A percentile compares a stretch with the other conserved stretches of the same genome.
Evolutionary conservation across 2,888 invertebrate genomes (phyloP).

Genomic region (Brenthis hecate): DNA sequence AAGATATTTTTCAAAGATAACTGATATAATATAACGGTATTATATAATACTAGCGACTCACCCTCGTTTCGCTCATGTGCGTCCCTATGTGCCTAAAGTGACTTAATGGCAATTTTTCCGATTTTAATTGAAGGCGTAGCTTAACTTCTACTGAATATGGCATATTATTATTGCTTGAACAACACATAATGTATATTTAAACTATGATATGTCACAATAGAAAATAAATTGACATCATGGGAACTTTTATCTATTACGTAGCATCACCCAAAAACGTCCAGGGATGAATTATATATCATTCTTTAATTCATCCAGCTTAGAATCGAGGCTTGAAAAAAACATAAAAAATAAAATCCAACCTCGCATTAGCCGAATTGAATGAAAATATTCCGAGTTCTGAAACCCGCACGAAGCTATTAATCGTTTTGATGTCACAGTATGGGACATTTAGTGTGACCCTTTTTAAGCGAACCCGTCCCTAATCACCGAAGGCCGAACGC

Average conservation of each 20-base stretch:
- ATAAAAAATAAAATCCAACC: constrained; percentile 60
- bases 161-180: too few species aligned
- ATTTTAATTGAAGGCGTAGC: too few species aligned
- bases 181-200: too few species aligned
- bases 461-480: constrained; percentile 74
- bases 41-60: too few species aligned
- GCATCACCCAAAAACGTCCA: constrained; percentile 22
- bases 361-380: constrained; percentile 69
- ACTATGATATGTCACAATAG: too few species aligned
- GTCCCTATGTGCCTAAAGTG: too few species aligned
- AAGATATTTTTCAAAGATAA: too few species aligned
- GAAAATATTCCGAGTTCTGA: constrained; percentile 71
- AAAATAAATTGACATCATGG: neutral
- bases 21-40: too few species aligned
- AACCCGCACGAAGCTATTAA: constrained; percentile 73
- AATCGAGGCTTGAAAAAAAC: constrained; percentile 51
- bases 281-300: constrained; percentile 38
- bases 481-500: constrained; percentile 67
- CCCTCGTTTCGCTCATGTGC: too few species aligned
- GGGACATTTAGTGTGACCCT: constrained; percentile 81
- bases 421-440: constrained; percentile 80
- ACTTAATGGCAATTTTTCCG: too few species aligned
- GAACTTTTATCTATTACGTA: constrained; percentile 15
- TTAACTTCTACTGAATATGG: too few species aligned
- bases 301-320: constrained; percentile 43